Evolutionary conservation across 2,113 vertebrate species (phyloP).

Genomic region (Irena cyanogastra): DNA sequence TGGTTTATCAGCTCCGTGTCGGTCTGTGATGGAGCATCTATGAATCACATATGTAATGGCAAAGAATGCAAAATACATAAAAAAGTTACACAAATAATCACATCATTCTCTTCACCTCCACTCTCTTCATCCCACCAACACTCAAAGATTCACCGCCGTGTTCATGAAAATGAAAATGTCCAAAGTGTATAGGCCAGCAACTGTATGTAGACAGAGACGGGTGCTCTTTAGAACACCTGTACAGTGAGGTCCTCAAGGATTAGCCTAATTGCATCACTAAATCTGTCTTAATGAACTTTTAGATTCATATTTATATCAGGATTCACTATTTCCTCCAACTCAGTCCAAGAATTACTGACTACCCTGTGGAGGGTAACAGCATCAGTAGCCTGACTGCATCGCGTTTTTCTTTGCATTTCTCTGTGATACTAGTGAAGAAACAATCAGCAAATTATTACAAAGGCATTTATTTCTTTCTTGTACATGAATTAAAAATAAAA

Average conservation of each 20-base stretch:
- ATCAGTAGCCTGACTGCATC: background rate
- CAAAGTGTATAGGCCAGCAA: background rate
- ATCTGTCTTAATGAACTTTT: background rate
- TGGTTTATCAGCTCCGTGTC: background rate
- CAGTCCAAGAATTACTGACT: background rate
- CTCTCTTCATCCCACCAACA: fast-evolving
- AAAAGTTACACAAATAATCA: background rate
- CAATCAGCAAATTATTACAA: background rate
- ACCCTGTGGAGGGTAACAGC: background rate
- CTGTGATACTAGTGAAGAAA: background rate
- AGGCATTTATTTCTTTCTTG: background rate
- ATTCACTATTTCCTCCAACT: background rate
- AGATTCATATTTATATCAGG: background rate
- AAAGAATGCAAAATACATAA: fast-evolving
- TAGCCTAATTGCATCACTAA: background rate
- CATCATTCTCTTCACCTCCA: background rate
- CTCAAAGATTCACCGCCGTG: background rate
- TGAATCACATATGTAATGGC: fast-evolving
- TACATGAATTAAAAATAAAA: background rate
- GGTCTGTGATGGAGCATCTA: background rate
- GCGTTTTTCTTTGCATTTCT: background rate
- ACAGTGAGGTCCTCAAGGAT: background rate
- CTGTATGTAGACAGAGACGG: fast-evolving
- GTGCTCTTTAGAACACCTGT: background rate
- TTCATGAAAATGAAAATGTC: background rate